These are phyloP conservation scores for Urechis unicinctus DNA, from an alignment of 2,888 invertebrate genomes.

Conservation along the genomic window DNA sequence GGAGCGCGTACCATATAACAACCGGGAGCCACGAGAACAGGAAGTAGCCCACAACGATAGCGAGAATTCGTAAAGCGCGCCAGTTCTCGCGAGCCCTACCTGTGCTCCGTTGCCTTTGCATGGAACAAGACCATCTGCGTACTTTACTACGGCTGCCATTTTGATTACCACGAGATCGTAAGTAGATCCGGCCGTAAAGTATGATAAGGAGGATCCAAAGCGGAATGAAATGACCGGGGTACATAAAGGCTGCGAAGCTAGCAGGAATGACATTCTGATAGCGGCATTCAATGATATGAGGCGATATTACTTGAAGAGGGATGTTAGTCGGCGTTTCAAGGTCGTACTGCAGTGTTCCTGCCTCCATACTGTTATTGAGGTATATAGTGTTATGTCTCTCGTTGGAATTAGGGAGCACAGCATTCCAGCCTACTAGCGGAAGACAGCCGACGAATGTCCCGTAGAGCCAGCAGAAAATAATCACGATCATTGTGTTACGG, in stretches of 20 bases:
- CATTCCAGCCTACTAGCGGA: constrained; percentile 33
- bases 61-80: constrained; percentile 13
- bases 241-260: constrained; percentile 16
- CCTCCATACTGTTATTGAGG: no score
- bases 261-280: constrained; percentile 12
- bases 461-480: constrained; percentile 24
- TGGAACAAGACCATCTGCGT: constrained; percentile 8
- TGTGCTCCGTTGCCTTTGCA: background rate
- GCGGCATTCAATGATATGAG: constrained; percentile 7
- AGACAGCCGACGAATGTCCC: constrained; percentile 27
- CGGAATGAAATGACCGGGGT: constrained; percentile 14
- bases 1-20: constrained; percentile 12
- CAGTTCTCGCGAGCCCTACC: constrained; percentile 13
- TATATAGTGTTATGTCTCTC: no score
- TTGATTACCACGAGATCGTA: constrained; percentile 5
- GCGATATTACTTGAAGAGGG: no score
- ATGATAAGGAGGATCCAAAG: constrained; percentile 13
- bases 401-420: background rate
- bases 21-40: constrained; percentile 15
- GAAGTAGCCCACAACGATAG: constrained; percentile 16
- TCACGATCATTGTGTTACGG: constrained; percentile 18
- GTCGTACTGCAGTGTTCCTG: no score
- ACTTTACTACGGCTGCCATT: background rate
- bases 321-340: background rate
- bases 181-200: constrained; percentile 15